Percentiles rank a stretch among this genome's conserved stretches.
Conservation (phyloP, 2,888 invertebrate genomes). For the Xiphydria camelus region DNA sequence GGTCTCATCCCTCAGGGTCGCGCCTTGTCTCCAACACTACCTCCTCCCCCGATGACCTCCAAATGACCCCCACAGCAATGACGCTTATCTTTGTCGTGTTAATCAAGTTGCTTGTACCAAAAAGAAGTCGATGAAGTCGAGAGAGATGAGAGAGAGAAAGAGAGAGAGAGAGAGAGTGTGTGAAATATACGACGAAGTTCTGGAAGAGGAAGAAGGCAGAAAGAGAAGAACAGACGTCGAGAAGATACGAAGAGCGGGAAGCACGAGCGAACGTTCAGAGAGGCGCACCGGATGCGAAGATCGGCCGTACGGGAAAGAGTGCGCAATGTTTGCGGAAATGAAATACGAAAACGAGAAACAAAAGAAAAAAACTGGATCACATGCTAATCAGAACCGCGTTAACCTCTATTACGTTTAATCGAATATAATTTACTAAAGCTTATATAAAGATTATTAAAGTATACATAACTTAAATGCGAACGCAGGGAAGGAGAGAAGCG, state of each 20-base stretch:
- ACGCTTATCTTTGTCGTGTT: constrained; percentile 58
- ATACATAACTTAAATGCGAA: constrained; percentile 1
- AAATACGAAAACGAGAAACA: constrained; percentile 17
- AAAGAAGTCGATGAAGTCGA: constrained; percentile 29
- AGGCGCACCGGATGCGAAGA: constrained; percentile 9
- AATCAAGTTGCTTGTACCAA: constrained; percentile 58
- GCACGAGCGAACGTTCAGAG: not conserved
- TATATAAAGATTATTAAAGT: constrained; percentile 29
- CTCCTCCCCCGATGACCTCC: constrained; percentile 41
- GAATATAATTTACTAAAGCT: constrained; percentile 55
- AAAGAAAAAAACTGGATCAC: constrained; percentile 45
- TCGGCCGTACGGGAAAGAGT: constrained; percentile 38
- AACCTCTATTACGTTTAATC: constrained; percentile 57
- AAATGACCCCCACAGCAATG: constrained; percentile 49
- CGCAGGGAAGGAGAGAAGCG: not conserved
- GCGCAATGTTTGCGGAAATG: constrained; percentile 42
- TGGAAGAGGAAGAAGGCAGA: constrained; percentile 21
- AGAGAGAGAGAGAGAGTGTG: constrained; percentile 6
- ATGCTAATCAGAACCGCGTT: constrained; percentile 59
- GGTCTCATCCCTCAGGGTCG: constrained; percentile 52
- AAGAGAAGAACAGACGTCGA: too few species aligned
- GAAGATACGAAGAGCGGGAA: not conserved
- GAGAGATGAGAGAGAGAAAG: constrained; percentile 4
- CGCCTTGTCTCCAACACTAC: constrained; percentile 53
- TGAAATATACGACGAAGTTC: too few species aligned